Evolutionary conservation across 2,113 vertebrate genomes (phyloP), one percentile per base, ranked within the genome.

Genomic region (Blennius ocellaris): DNA sequence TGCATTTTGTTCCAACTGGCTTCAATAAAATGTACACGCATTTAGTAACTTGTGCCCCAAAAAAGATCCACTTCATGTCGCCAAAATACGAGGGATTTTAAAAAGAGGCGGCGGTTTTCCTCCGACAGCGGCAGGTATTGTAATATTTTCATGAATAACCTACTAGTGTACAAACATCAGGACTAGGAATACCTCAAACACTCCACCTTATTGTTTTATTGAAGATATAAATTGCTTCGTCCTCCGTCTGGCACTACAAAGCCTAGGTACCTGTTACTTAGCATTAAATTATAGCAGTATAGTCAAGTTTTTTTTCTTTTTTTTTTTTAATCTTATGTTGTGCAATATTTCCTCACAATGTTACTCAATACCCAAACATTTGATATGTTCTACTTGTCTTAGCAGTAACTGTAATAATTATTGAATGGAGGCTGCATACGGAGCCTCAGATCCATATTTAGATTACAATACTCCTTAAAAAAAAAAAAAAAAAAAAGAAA

Each of bases 261-360:
- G 82, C 51, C 52, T 89, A 90, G 89, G 91, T 92, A 94, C 92
- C 91, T 86, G 89, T 90, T 91, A 90, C 91, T 92, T 90, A 91
- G 82, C 73, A 74, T 84, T 88, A 90, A 88, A 89, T 88, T 84
- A 14, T 44, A 83, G 61, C 81, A 76, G 69, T 80, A 64, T 82
- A 82, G 72, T 82, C 73, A 78, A 78, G 70, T 71, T 70, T 70
- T 50, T 39, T 82, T 80, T 72, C 76, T 47, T 71, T 59, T 63
- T 69, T 81, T 78, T 78, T 80, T 50, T 84, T 14, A 1, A 48
- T 83, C 70, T 83, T 78, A 73, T 48, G 64, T 90, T 90, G 77
- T 87, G 90, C 91, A 92, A 86, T 30, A 60, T 68, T 89, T 83
- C 85, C 65, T 66, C 56, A 72, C 17, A 88, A 87, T 78, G 56